A percentile compares a stretch with the other conserved stretches of the same genome.
phyloP scores from a whole-genome alignment of 2,888 invertebrate genomes.

The Oegoconia quadripuncta region DNA sequence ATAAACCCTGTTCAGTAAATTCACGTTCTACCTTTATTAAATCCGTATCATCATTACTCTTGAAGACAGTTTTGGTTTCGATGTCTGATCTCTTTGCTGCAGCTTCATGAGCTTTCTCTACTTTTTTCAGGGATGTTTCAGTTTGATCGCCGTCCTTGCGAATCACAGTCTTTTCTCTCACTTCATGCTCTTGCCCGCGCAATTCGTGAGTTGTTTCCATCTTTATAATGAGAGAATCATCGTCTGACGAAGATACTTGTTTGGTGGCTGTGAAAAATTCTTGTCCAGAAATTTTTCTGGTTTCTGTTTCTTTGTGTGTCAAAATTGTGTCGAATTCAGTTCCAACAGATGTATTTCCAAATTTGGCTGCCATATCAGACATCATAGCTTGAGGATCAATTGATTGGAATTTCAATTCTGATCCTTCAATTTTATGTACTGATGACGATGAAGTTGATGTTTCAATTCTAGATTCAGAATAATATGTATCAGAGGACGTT shows the following conservation, averaged over 20 bases:
- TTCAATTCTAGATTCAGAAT: conserved; percentile 61
- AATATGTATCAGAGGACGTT: conserved; percentile 59
- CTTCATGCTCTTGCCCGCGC: conserved; percentile 70
- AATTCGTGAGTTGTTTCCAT: conserved; percentile 69
- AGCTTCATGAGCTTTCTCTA: conserved; percentile 75
- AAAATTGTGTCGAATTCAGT: conserved; percentile 63
- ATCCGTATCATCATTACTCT: conserved; percentile 65
- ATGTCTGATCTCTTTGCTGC: conserved; percentile 66
- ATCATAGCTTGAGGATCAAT: conserved; percentile 63
- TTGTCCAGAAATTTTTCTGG: conserved; percentile 70
- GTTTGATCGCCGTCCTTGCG: conserved; percentile 69
- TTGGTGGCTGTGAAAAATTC: conserved; percentile 70
- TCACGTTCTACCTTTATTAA: conserved; percentile 63
- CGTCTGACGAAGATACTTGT: conserved; percentile 71
- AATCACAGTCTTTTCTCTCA: conserved; percentile 68
- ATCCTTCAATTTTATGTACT: conserved; percentile 57
- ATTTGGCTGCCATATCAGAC: conserved; percentile 66
- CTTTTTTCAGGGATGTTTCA: conserved; percentile 71
- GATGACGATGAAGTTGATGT: conserved; percentile 68
- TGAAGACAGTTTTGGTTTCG: conserved; percentile 67
- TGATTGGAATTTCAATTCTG: conserved; percentile 58
- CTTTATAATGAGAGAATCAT: conserved; percentile 69
- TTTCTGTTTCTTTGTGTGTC: conserved; percentile 74
- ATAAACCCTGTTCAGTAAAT: conserved; percentile 68
- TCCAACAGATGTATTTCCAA: conserved; percentile 47